Evolutionary conservation across 2,113 vertebrate species (phyloP).

Genomic region (Rhombomys opimus): DNA sequence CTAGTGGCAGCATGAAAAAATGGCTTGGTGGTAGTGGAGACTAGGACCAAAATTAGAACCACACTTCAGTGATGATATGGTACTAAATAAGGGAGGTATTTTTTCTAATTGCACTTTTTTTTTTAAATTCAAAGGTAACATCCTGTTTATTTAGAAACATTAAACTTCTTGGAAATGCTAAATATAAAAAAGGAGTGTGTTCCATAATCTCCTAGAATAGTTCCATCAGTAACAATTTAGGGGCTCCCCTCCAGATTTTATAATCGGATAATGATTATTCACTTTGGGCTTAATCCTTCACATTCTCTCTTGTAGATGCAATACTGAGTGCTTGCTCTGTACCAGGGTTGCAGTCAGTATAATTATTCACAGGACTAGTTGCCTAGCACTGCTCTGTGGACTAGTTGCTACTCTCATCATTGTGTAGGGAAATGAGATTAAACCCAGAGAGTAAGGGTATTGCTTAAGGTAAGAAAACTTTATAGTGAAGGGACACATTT

Average conservation of each 20-base stretch:
- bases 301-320: background rate
- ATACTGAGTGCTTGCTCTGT: background rate
- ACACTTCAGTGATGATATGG: background rate
- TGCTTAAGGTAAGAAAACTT: conserved; percentile 26
- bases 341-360: background rate
- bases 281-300: conserved; percentile 10
- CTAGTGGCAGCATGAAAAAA: background rate
- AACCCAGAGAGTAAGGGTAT: background rate
- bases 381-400: background rate
- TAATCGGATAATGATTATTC: conserved; percentile 8
- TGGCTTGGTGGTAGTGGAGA: background rate
- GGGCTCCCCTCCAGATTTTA: background rate
- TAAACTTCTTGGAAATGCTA: conserved; percentile 20
- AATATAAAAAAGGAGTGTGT: background rate
- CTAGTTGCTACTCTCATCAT: conserved; percentile 6
- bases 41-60: background rate
- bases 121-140: background rate
- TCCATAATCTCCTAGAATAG: background rate
- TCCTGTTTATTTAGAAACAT: background rate
- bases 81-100: background rate
- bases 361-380: background rate
- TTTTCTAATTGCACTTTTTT: background rate
- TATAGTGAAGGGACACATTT: background rate
- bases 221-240: background rate
- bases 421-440: conserved; percentile 28